Conservation (phyloP, 2,797 vertebrate species). For the Eurystomus glaucurus region DNA sequence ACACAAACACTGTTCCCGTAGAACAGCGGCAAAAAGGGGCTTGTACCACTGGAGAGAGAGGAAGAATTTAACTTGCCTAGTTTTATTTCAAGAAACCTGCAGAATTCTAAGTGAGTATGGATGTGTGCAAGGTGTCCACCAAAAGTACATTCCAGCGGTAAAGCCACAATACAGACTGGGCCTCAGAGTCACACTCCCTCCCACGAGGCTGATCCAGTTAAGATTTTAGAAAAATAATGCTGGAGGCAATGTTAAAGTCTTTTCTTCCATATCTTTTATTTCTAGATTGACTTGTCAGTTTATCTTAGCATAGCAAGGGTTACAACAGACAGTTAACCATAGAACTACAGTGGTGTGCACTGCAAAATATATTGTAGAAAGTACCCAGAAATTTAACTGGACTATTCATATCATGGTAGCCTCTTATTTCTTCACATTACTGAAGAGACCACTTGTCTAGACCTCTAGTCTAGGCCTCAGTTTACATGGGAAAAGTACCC, state of each 20-base stretch:
- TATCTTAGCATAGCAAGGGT: neutral
- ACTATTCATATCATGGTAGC: neutral
- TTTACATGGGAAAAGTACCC: neutral
- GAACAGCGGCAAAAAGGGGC: accelerated
- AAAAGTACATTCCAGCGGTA: neutral
- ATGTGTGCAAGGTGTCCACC: neutral
- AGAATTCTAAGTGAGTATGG: neutral
- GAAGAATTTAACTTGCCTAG: neutral
- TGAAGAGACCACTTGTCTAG: neutral
- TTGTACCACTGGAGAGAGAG: neutral
- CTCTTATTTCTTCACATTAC: neutral
- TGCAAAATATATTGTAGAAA: neutral
- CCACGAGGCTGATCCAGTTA: neutral
- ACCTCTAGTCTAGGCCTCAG: neutral
- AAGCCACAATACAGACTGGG: accelerated
- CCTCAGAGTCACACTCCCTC: neutral
- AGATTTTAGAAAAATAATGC: neutral
- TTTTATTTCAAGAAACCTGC: neutral
- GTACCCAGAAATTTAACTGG: neutral
- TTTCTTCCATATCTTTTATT: neutral
- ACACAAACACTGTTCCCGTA: neutral
- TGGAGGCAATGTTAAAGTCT: neutral
- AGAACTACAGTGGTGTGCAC: neutral
- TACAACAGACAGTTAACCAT: neutral
- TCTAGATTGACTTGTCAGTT: neutral